phyloP scores from a whole-genome alignment of 2,797 vertebrate species.

The Acanthornis magna region DNA sequence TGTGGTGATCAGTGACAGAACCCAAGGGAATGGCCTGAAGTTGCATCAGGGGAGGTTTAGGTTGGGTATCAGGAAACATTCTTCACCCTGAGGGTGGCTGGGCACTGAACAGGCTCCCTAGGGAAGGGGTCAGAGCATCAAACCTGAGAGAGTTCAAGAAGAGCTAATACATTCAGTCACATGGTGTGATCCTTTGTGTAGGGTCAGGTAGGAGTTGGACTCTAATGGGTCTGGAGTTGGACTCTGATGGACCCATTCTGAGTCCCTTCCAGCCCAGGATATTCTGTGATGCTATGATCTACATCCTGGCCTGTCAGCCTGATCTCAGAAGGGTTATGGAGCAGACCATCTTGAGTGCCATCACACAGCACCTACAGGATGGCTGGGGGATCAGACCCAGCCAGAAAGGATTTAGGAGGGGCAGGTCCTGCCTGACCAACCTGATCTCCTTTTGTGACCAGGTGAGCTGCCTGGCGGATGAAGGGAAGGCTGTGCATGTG shows the following conservation, averaged over 20 bases:
- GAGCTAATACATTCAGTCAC: neutral
- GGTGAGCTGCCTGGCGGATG: neutral
- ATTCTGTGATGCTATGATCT: neutral
- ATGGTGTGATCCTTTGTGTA: neutral
- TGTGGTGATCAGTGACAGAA: too few relatives aligned
- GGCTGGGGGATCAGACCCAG: neutral
- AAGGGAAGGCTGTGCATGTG: neutral
- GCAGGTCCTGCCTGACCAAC: neutral
- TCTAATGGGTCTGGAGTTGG: neutral
- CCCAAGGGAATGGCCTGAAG: fast-evolving
- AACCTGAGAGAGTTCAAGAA: neutral
- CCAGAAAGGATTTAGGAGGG: neutral
- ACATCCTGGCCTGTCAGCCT: neutral
- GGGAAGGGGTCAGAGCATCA: too few relatives aligned
- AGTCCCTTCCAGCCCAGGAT: neutral
- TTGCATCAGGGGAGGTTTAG: neutral
- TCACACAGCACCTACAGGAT: neutral
- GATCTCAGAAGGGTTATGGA: neutral
- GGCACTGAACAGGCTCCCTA: neutral
- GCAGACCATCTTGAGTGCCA: neutral
- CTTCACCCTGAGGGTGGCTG: neutral
- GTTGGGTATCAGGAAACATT: neutral
- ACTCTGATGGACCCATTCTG: neutral
- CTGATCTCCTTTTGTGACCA: neutral
- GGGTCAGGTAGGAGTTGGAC: neutral